Evolutionary conservation across 2,113 vertebrate genomes (phyloP).

Genomic region (Gnathochromis pfefferi): DNA sequence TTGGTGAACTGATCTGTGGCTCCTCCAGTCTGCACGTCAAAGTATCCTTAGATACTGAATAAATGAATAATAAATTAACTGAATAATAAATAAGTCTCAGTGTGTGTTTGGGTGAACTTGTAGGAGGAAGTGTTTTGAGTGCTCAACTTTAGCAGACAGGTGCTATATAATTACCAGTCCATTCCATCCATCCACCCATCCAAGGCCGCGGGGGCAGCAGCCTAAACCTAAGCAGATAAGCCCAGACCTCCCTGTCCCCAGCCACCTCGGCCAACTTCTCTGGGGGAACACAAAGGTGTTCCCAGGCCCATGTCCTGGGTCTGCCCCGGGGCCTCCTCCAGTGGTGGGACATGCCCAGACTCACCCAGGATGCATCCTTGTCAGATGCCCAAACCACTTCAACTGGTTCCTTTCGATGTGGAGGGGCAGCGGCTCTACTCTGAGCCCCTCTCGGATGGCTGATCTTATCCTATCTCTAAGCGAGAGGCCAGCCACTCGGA

Average conservation of each 20-base stretch:
- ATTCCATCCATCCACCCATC: not conserved
- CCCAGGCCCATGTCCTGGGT: not conserved
- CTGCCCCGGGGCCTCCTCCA: not conserved
- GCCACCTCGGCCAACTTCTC: not conserved
- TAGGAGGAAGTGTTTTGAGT: not conserved
- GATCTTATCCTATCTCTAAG: not conserved
- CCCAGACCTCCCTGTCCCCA: not conserved
- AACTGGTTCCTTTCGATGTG: not conserved
- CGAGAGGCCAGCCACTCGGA: not conserved
- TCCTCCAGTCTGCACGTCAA: not conserved
- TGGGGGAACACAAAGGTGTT: not conserved
- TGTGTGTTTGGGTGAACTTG: not conserved
- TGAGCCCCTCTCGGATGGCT: not conserved
- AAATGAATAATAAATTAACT: not conserved
- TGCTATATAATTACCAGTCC: not conserved
- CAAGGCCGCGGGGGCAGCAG: not conserved
- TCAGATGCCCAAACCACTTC: not conserved
- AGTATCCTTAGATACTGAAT: not conserved
- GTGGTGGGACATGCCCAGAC: not conserved
- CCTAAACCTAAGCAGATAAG: not conserved
- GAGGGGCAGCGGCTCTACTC: not conserved
- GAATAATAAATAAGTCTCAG: not conserved
- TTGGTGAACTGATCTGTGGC: not conserved
- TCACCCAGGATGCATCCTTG: not conserved
- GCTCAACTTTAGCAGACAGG: not conserved